A percentile compares a stretch with the other conserved stretches of the same genome.
phyloP scores from a whole-genome alignment of 2,888 invertebrate genomes.

The Chalcis sispes region DNA sequence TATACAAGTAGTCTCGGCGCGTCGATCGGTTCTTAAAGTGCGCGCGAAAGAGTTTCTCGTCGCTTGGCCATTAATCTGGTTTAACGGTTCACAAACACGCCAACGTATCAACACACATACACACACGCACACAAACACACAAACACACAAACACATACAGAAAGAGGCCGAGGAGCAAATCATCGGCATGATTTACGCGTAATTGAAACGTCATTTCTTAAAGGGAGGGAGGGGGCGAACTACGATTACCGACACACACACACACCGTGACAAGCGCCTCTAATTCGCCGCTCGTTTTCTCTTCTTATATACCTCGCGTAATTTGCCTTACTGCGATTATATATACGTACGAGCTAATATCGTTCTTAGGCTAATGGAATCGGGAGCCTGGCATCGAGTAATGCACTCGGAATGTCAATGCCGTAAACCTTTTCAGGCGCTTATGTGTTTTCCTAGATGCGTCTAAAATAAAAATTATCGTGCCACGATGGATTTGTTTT shows the following conservation, averaged over 20 bases:
- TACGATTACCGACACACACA: no score
- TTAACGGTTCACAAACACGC: conserved; percentile 50
- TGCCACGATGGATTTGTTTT: conserved; percentile 19
- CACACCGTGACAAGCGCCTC: not conserved
- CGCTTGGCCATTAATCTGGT: conserved; percentile 57
- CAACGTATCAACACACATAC: not conserved
- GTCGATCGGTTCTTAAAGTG: not conserved
- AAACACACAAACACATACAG: not conserved
- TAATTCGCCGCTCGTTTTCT: conserved; percentile 27
- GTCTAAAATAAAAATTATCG: not conserved
- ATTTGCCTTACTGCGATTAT: conserved; percentile 30
- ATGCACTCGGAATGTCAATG: not conserved
- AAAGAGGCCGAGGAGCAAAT: conserved; percentile 15
- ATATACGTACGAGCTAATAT: not conserved
- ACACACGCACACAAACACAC: not conserved
- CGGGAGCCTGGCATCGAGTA: not conserved
- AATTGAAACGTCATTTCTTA: conserved; percentile 57
- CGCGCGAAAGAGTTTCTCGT: not conserved
- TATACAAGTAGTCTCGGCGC: no score
- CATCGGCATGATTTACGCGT: conserved; percentile 59
- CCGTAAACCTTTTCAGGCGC: not conserved
- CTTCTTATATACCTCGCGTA: not conserved
- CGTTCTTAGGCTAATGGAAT: not conserved
- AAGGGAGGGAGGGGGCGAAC: not conserved
- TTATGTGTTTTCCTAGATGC: no score